A percentile compares a stretch with the other conserved stretches of the same genome.
Evolutionary conservation across 64 coral and sea anemone genomes (phyloP).

Genomic region (Montipora foliosa): DNA sequence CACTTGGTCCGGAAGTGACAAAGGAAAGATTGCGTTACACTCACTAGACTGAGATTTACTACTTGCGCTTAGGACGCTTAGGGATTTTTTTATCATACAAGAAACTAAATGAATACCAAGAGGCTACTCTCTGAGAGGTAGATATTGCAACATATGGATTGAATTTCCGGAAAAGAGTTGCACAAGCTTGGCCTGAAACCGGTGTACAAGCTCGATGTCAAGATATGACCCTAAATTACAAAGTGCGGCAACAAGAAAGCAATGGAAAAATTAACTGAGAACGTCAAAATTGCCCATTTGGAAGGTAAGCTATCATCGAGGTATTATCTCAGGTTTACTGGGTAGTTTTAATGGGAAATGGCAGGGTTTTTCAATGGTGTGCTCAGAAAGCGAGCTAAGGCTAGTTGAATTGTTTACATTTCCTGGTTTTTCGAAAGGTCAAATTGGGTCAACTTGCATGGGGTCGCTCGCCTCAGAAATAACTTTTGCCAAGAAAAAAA

Average conservation of each 20-base stretch:
- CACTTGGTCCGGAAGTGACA: too few species aligned
- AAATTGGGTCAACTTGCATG: conserved; percentile 53
- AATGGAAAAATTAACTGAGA: conserved; percentile 20
- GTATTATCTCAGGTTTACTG: conserved; percentile 54
- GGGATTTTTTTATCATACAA: too few species aligned
- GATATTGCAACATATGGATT: too few species aligned
- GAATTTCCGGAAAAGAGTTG: too few species aligned
- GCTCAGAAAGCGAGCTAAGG: conserved; percentile 48
- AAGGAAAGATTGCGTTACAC: too few species aligned
- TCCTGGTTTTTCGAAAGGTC: conserved; percentile 36
- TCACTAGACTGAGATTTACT: too few species aligned
- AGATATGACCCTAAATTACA: conserved; percentile 40
- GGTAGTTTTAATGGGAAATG: conserved; percentile 50
- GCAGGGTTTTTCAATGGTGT: conserved; percentile 36
- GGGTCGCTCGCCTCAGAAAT: conserved; percentile 39
- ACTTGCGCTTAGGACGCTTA: too few species aligned
- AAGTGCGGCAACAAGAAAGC: conserved; percentile 34
- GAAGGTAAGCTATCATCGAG: conserved; percentile 38
- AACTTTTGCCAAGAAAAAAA: conserved; percentile 58
- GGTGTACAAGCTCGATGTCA: conserved; percentile 40
- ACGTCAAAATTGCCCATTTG: conserved; percentile 30
- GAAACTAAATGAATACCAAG: too few species aligned
- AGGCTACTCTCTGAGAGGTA: too few species aligned
- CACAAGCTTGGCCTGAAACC: neutral
- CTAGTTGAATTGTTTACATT: conserved; percentile 42